Base-by-base conservation (phyloP, 2,888 invertebrate genomes). In the Erebia epiphron region DNA sequence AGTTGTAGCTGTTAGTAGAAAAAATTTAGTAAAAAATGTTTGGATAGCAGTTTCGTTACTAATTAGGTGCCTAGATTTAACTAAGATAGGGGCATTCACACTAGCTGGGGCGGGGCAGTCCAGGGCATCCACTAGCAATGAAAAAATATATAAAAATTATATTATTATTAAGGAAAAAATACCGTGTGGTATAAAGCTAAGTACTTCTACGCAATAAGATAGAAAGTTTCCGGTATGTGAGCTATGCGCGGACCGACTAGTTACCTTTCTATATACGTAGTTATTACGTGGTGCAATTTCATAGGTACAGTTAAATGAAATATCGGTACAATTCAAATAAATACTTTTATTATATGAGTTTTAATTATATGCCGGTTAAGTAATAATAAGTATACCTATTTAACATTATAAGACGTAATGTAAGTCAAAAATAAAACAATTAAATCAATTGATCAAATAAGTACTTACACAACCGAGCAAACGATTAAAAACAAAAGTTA, bases 401-500 rank as follows among this genome's bases (percentile, higher is more conserved):
- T 86, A 91, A 66, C 87, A 88, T 86, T 88, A 84, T 84, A 85
- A 85, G 35, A 35, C 3, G 83, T 85, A 84, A 83, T 89, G 91
- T 75, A 86, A 92, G 81, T 83, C 80, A 86, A 82, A 84, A 87
- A 77, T 79, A 78, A 86, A 74, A 79, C 77, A 78, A 81, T 78
- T 83, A 86, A 88, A 87, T 82, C 83, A 87, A 88, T 86, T 88
- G 89, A 90, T 82, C 82, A 93, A 92, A 94, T 94, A 94, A 94
- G 94, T 94, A 95, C 92, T 92, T 89, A 93, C 93, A 92, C 91
- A 93, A 93, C 91, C 92, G 89, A 91, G 88, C 87, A 85, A 88
- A 87, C 80, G 81, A 85, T 87, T 62, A 18, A 61, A 61, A 61
- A 84, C 86, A 86, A 83, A 84, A 83, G 85, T 81, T 83, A 86